Evolutionary conservation across 2,113 vertebrate genomes (phyloP).

Genomic region (Myrmecobius fasciatus): DNA sequence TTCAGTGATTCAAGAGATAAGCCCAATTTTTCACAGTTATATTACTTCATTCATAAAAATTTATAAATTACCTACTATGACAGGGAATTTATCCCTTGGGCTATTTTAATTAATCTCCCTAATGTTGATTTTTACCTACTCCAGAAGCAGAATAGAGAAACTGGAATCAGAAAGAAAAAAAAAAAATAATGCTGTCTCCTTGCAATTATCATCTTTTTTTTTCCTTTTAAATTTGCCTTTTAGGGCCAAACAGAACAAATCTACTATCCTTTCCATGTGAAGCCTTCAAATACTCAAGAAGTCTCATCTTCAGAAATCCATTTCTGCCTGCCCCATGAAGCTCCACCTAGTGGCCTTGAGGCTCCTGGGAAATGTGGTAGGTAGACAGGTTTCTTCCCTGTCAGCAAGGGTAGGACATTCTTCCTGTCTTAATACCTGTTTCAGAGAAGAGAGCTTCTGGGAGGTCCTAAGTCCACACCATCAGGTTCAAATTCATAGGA

Average conservation of each 20-base stretch:
- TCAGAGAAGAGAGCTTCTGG: neutral
- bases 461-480: neutral
- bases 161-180: neutral
- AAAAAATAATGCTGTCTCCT: neutral
- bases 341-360: slow-evolving; percentile 1
- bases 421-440: neutral
- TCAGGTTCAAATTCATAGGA: neutral
- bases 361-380: neutral
- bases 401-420: neutral
- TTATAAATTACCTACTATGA: neutral
- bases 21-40: neutral
- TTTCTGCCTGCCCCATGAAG: slow-evolving; percentile 6
- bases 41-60: neutral
- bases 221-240: neutral
- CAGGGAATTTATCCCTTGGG: neutral
- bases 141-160: neutral
- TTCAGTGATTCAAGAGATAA: neutral
- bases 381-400: neutral
- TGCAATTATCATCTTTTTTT: neutral
- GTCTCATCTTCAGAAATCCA: neutral
- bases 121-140: neutral
- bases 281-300: neutral
- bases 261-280: neutral
- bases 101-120: neutral
- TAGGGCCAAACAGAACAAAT: neutral